Conservation (phyloP, 2,113 vertebrate species). For the Odontophorus gujanensis region DNA sequence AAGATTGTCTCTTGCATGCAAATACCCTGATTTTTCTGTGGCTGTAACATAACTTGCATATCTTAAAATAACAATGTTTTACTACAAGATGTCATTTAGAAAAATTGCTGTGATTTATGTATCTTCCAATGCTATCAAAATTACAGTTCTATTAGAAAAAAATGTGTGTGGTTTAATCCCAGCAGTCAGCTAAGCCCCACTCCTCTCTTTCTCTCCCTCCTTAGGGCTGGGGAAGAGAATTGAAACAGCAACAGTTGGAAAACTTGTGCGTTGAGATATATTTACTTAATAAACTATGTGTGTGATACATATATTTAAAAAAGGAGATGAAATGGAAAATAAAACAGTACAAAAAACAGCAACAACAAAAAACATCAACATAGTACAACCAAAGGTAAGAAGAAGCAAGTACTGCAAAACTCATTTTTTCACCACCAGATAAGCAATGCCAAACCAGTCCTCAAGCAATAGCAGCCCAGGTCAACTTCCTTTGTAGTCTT, state of each 20-base stretch:
- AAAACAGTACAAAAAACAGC: too few relatives aligned
- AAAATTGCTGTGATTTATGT: not conserved
- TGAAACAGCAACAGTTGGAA: not conserved
- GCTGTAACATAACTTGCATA: rapidly evolving
- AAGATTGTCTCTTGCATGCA: not conserved
- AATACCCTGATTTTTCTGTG: not conserved
- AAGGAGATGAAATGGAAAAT: not conserved
- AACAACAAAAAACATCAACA: not conserved
- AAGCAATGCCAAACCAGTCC: not conserved
- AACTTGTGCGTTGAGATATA: not conserved
- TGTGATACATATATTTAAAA: not conserved
- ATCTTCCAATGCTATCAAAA: not conserved
- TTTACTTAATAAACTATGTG: too few relatives aligned
- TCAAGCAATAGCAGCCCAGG: not conserved
- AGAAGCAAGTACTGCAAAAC: not conserved
- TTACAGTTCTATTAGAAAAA: not conserved
- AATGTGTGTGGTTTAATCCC: not conserved
- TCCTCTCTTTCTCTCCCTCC: not conserved
- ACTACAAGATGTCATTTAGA: not conserved
- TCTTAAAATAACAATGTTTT: not conserved
- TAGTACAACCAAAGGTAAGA: not conserved
- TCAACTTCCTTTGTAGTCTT: not conserved
- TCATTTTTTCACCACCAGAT: too few relatives aligned
- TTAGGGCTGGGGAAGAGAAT: not conserved
- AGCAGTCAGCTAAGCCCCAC: not conserved